Evolutionary conservation across 2,888 invertebrate genomes (phyloP).

Genomic region (Microctonus brassicae): DNA sequence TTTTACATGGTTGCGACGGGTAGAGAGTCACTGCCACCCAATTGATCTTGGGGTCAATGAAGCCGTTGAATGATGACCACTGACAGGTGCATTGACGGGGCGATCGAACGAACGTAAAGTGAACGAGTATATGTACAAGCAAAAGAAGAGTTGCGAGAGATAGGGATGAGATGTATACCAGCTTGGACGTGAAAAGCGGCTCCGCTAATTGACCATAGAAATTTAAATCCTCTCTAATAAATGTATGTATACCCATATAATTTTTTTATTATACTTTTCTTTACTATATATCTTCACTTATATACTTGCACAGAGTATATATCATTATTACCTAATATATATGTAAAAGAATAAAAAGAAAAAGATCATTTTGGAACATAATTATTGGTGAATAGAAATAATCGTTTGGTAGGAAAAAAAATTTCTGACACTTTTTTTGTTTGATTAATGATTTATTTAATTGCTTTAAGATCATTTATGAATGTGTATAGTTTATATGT

Average conservation of each 20-base stretch:
- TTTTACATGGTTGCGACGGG: constrained; percentile 26
- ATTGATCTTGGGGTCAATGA: constrained; percentile 63
- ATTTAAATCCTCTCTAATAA: constrained; percentile 40
- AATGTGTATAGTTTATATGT: neutral
- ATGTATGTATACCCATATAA: neutral
- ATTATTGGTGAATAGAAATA: constrained; percentile 5
- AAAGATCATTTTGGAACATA: neutral
- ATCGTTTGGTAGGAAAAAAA: neutral
- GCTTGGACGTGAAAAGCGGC: neutral
- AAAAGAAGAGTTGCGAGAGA: neutral
- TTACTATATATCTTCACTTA: too few species aligned
- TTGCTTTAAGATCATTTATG: neutral
- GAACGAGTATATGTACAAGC: neutral
- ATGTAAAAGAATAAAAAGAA: neutral
- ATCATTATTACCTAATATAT: neutral
- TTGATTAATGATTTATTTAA: constrained; percentile 3
- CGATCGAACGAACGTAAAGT: constrained; percentile 38
- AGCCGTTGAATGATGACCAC: constrained; percentile 63
- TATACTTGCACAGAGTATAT: neutral
- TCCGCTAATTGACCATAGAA: constrained; percentile 50
- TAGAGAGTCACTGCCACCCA: constrained; percentile 62
- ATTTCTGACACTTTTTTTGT: neutral
- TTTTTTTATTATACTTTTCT: neutral
- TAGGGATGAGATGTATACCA: neutral
- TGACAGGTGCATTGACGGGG: constrained; percentile 60